Evolutionary conservation across 1,140 invertebrate species (phyloP).

Genomic region (Ericerus pela): DNA sequence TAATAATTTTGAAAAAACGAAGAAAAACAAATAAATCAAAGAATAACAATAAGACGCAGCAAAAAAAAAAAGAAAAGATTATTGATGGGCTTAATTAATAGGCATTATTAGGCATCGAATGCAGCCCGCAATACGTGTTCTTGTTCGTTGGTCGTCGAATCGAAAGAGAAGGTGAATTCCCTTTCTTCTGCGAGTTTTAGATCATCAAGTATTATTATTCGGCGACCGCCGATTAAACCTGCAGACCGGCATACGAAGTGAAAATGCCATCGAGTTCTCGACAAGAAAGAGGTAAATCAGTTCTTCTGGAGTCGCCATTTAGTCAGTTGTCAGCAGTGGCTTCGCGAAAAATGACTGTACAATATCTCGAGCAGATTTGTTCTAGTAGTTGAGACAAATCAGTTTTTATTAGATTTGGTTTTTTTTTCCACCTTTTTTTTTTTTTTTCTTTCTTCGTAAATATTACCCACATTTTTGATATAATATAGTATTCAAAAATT

Average conservation of each 20-base stretch:
- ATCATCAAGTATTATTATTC: not conserved
- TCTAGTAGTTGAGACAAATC: not conserved
- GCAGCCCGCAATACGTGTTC: no score
- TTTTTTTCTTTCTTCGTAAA: no score
- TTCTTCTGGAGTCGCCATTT: constrained; percentile 10
- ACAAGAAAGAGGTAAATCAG: constrained; percentile 4
- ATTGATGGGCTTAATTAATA: no score
- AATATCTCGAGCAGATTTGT: constrained; percentile 4
- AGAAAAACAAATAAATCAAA: no score
- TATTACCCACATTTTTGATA: not conserved
- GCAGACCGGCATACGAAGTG: constrained; percentile 1
- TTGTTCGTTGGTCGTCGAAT: no score
- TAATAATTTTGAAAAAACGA: no score
- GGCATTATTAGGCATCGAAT: no score
- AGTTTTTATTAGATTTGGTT: constrained; percentile 5
- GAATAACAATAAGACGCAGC: no score
- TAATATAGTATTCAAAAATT: not conserved
- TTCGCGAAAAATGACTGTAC: constrained; percentile 5
- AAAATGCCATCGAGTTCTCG: constrained; percentile 5
- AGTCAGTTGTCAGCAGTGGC: not conserved
- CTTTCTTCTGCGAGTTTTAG: constrained; percentile 5
- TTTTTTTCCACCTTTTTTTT: no score
- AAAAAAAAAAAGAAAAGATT: no score
- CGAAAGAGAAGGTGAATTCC: constrained; percentile 11
- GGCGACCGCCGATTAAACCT: not conserved